Percentiles rank a stretch among this genome's conserved stretches.
Conservation (phyloP, 2,888 invertebrate species). For the Drosophila bunnanda region DNA sequence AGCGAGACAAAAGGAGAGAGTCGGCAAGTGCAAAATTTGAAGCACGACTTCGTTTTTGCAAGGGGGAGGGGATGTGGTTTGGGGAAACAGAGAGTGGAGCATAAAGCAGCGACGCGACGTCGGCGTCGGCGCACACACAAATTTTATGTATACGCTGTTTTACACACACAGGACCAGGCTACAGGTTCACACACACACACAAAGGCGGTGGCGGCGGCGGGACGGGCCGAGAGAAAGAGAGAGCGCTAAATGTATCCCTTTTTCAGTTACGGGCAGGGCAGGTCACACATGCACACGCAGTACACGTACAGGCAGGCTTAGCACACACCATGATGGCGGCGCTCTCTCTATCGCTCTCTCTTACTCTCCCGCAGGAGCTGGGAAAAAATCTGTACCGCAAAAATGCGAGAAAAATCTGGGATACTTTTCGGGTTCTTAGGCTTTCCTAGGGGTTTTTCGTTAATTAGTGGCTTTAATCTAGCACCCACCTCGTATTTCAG, state of each 20-base stretch:
- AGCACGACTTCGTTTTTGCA: constrained; percentile 70
- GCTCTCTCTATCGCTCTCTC: constrained; percentile 49
- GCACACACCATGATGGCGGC: constrained; percentile 80
- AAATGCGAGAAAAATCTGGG: constrained; percentile 53
- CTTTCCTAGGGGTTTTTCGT: background rate
- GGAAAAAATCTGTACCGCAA: constrained; percentile 79
- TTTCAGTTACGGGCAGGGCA: constrained; percentile 60
- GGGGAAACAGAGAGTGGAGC: constrained; percentile 41
- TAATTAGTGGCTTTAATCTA: constrained; percentile 10
- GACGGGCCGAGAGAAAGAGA: constrained; percentile 31
- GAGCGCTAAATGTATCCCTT: constrained; percentile 76
- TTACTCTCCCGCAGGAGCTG: constrained; percentile 43
- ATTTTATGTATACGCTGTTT: constrained; percentile 80
- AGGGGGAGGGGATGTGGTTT: constrained; percentile 20
- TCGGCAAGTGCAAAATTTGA: constrained; percentile 76
- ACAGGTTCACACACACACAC: constrained; percentile 70
- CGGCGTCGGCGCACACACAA: constrained; percentile 80
- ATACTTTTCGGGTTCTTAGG: constrained; percentile 11
- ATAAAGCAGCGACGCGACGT: constrained; percentile 59
- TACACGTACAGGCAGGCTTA: constrained; percentile 63
- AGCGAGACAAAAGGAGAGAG: constrained; percentile 54
- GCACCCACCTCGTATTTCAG: constrained; percentile 95
- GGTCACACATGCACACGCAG: constrained; percentile 43
- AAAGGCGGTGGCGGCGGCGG: constrained; percentile 25
- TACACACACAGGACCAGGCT: constrained; percentile 67